Evolutionary conservation across 1,140 invertebrate species (phyloP).

Genomic region (Microplitis demolitor): DNA sequence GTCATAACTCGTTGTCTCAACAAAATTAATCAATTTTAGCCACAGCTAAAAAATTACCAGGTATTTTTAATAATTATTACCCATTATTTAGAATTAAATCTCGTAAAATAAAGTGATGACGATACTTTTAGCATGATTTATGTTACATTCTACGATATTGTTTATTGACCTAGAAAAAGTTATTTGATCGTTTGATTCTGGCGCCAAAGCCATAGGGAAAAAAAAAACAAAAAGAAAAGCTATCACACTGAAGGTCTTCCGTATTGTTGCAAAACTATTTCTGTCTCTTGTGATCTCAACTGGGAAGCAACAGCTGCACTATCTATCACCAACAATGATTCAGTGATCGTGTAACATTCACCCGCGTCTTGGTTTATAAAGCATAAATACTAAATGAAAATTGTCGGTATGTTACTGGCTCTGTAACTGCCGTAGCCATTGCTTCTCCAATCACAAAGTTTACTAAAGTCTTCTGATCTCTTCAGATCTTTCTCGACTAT

Average conservation of each 20-base stretch:
- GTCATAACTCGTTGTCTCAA: conserved; percentile 43
- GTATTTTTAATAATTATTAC: no score
- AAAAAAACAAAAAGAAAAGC: background rate
- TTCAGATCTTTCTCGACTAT: background rate
- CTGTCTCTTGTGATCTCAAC: conserved; percentile 53
- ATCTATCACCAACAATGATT: conserved; percentile 60
- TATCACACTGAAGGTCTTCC: conserved; percentile 13
- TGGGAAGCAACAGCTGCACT: conserved; percentile 51
- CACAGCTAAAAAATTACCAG: no score
- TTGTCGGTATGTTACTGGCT: background rate
- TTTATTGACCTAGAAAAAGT: background rate
- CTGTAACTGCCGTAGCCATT: background rate
- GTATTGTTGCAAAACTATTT: conserved; percentile 56
- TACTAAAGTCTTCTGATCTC: conserved; percentile 13
- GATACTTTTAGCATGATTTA: conserved; percentile 3
- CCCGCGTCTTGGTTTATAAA: conserved; percentile 46
- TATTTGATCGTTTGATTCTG: background rate
- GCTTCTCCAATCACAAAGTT: background rate
- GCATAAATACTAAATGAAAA: conserved; percentile 37
- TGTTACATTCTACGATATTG: background rate
- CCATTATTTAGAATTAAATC: no score
- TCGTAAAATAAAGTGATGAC: conserved; percentile 1
- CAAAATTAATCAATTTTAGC: no score
- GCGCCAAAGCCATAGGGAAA: background rate
- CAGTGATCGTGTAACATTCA: conserved; percentile 50